Percentiles rank a stretch among this genome's conserved stretches.
These are phyloP conservation scores for Cantharis lateralis DNA, from an alignment of 2,888 invertebrate species.

Conservation along the genomic window DNA sequence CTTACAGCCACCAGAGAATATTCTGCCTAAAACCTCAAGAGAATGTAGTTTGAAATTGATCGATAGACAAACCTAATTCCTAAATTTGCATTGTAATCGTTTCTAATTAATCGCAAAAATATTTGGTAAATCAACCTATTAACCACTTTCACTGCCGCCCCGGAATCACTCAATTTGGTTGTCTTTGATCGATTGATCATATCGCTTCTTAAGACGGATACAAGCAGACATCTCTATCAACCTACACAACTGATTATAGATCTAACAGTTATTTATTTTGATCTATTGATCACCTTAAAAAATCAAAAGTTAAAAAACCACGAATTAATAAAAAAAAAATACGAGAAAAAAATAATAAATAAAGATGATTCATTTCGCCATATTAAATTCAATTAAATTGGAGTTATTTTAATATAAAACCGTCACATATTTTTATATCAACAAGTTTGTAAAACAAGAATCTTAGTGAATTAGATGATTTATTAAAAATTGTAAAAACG, in stretches of 20 bases:
- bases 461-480: not conserved
- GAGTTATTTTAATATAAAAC: not conserved
- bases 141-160: slow-evolving; percentile 18
- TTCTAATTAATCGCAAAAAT: slow-evolving; percentile 15
- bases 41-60: not conserved
- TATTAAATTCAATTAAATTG: not conserved
- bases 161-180: slow-evolving; percentile 12
- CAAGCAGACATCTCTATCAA: slow-evolving; percentile 19
- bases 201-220: slow-evolving; percentile 15
- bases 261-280: not conserved
- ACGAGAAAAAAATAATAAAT: not conserved
- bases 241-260: slow-evolving; percentile 10
- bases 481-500: not conserved
- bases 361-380: not conserved
- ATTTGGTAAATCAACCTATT: slow-evolving; percentile 10
- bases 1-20: not conserved
- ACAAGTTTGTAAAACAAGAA: not conserved
- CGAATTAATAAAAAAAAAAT: not conserved
- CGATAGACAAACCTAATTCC: not conserved
- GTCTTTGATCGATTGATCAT: slow-evolving; percentile 22
- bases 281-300: not conserved
- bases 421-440: not conserved
- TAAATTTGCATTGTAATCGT: slow-evolving; percentile 15
- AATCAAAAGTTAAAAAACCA: not conserved
- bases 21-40: not conserved